Base-by-base conservation (phyloP, 2,113 vertebrate species). In the Phocoena phocoena region DNA sequence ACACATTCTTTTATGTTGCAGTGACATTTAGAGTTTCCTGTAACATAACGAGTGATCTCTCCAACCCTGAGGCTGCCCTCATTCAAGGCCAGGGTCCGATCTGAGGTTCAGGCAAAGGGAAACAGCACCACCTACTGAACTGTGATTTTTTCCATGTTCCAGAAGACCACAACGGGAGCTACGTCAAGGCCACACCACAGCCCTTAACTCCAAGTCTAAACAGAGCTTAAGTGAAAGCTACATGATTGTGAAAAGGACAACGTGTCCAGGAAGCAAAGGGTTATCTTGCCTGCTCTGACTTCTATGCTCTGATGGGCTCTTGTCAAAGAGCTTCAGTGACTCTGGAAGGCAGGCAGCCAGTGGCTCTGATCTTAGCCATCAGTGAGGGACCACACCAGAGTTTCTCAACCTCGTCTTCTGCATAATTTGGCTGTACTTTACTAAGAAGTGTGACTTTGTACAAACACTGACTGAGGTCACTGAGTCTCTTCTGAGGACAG, bases 41-140 rank as follows among this genome's bases (percentile, higher is more conserved):
- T 83, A 41, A 14, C 25, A n/a, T 20, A 71, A 71, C 25, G 14
- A 77, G 70, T 28, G 20, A 25, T 63, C 70, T 90, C 65, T 84
- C 44, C 60, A 20, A 31, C 53, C 76, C 33, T 0, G 1, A n/a
- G 70, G 90, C 67, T 50, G 36, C 70, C 70, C 76, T 65, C 28
- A 28, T 93, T 90, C 93, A 97, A 84, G 71, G 81, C 90, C 60
- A n/a, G 41, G 86, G 63, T 14, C 21, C 0, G 0, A 21, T 33
- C 6, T 14, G 41, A 85, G 80, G 62, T 21, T 58, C 55, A 97
- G 47, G 81, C 4, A 28, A 90, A 98, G 95, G 97, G 89, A 79
- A 36, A 97, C 93, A 98, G 97, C 97, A 79, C 98, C 97, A 98
- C 88, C 98, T 97, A 96, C 94, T 94, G 98, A 92, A 63, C 77